Evolutionary conservation across 2,113 vertebrate species (phyloP).

Genomic region (Malaclemys terrapin): DNA sequence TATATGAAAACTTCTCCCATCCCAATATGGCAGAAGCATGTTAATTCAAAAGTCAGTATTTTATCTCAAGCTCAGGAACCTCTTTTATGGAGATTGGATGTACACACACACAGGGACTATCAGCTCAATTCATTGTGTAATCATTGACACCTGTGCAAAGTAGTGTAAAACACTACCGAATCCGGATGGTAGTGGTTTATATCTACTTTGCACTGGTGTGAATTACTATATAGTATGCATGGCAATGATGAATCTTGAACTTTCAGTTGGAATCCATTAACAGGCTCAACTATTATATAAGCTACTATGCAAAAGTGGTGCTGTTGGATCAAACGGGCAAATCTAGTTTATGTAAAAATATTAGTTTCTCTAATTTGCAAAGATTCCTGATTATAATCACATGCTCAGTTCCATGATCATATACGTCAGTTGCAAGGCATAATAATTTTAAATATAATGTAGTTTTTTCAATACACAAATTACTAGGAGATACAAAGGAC

Average conservation of each 20-base stretch:
- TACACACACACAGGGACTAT: accelerated
- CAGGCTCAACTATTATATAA: neutral
- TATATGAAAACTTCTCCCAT: neutral
- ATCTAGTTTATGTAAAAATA: neutral
- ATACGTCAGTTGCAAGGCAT: accelerated
- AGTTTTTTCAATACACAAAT: neutral
- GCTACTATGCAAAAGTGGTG: neutral
- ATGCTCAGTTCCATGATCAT: neutral
- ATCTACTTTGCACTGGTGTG: neutral
- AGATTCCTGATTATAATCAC: neutral
- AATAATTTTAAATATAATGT: neutral
- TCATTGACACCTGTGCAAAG: neutral
- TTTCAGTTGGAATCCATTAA: neutral
- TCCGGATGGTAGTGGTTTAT: neutral
- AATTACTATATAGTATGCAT: neutral
- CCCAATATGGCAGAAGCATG: neutral
- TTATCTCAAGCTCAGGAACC: neutral
- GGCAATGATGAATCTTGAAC: neutral
- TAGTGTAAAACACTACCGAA: neutral
- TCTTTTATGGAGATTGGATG: accelerated
- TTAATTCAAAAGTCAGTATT: neutral
- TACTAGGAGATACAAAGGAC: neutral
- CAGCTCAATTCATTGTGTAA: neutral
- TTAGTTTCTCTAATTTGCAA: neutral
- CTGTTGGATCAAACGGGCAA: neutral